These are phyloP conservation scores for Melitaea cinxia DNA, from an alignment of 1,140 invertebrate species.

Conservation along the genomic window DNA sequence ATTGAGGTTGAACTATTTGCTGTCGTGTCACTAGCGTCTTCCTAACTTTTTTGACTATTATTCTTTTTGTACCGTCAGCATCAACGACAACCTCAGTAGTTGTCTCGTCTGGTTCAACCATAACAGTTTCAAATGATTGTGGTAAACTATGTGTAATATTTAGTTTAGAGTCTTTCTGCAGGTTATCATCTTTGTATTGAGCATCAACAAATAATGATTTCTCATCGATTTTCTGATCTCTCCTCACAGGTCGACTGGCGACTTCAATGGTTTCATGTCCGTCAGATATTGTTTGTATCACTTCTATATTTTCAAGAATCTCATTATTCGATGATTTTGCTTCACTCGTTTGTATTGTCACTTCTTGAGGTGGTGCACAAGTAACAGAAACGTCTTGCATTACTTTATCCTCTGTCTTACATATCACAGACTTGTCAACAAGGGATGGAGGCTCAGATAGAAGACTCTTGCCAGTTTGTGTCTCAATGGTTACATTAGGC, in stretches of 20 bases:
- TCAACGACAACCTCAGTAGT: constrained; percentile 90
- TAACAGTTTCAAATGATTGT: constrained; percentile 89
- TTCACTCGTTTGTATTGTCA: constrained; percentile 84
- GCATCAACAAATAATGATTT: constrained; percentile 87
- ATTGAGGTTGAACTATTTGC: constrained; percentile 79
- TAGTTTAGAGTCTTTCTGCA: constrained; percentile 82
- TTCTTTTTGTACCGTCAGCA: constrained; percentile 90
- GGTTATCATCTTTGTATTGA: constrained; percentile 84
- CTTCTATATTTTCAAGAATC: constrained; percentile 86
- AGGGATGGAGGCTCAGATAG: constrained; percentile 60
- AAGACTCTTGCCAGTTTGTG: constrained; percentile 83
- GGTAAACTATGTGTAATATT: constrained; percentile 86
- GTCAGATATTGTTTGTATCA: constrained; percentile 85
- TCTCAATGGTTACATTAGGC: constrained; percentile 71
- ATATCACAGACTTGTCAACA: constrained; percentile 70
- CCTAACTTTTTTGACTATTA: constrained; percentile 87
- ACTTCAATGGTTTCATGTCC: constrained; percentile 90
- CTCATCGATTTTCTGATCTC: constrained; percentile 79
- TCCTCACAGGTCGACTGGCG: constrained; percentile 84
- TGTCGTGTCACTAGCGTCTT: constrained; percentile 82
- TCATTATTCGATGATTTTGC: constrained; percentile 55
- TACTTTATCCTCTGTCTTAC: constrained; percentile 57
- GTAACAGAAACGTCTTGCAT: constrained; percentile 77
- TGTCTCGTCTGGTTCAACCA: constrained; percentile 89
- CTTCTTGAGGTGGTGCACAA: constrained; percentile 80